Percentiles rank a stretch among this genome's conserved stretches.
These are phyloP conservation scores for Kryptopterus vitreolus DNA, from an alignment of 2,797 vertebrate genomes.

Conservation along the genomic window DNA sequence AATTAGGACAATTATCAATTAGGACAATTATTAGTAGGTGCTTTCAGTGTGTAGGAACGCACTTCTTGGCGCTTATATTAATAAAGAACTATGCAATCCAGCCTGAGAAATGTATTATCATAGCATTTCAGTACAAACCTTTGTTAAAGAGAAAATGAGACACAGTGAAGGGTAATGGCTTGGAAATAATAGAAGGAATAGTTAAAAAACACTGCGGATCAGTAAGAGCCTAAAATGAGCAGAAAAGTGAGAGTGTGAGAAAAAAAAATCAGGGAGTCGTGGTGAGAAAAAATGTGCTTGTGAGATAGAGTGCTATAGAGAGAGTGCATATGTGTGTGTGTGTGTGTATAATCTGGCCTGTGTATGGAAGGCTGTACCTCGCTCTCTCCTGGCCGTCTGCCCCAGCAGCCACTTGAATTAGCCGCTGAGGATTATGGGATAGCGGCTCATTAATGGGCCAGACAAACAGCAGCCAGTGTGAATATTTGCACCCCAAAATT, in stretches of 20 bases:
- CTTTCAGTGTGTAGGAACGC: background rate
- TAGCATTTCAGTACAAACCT: no score
- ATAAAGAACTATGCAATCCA: background rate
- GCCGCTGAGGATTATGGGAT: conserved; percentile 98
- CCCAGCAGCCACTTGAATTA: conserved; percentile 98
- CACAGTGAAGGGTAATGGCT: background rate
- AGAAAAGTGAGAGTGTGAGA: conserved; percentile 25
- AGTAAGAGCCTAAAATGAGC: conserved; percentile 18
- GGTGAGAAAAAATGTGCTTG: conserved; percentile 3
- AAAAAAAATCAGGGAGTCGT: background rate
- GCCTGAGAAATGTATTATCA: background rate
- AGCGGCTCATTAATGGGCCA: conserved; percentile 98
- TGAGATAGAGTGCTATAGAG: conserved; percentile 13
- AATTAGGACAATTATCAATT: background rate
- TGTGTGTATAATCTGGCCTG: conserved; percentile 79
- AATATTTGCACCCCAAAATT: conserved; percentile 99
- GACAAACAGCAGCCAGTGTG: conserved; percentile 99
- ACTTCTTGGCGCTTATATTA: background rate
- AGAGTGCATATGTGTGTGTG: background rate
- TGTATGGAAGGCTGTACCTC: conserved; percentile 82
- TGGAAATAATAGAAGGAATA: background rate
- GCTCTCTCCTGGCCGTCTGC: conserved; percentile 76
- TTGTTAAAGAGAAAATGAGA: background rate
- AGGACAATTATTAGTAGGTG: background rate
- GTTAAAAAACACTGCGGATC: background rate